Evolutionary conservation across 1,140 invertebrate species (phyloP).

Genomic region (Heliconius himera): DNA sequence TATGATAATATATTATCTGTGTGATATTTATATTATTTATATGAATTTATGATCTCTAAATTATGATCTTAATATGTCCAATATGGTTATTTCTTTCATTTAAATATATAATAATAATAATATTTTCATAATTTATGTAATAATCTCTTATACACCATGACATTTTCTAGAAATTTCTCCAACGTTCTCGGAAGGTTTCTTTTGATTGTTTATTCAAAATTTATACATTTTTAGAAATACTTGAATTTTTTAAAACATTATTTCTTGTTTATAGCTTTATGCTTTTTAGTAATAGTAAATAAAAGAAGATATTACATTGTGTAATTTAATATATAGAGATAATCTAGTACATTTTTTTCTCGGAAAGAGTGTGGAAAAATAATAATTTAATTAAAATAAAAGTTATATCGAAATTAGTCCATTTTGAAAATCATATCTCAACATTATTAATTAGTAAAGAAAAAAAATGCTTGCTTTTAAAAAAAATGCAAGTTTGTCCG

Average conservation of each 20-base stretch:
- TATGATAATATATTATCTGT: background rate
- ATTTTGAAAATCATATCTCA: slow-evolving; percentile 5
- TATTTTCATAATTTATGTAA: background rate
- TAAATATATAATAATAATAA: too few species aligned
- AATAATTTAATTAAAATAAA: background rate
- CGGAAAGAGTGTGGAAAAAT: background rate
- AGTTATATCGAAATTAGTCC: background rate
- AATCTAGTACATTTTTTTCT: background rate
- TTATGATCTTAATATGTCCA: background rate
- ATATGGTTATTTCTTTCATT: too few species aligned
- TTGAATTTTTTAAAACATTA: background rate
- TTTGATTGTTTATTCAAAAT: background rate
- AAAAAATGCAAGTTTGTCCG: slow-evolving; percentile 1
- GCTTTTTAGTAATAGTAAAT: background rate
- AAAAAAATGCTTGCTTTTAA: background rate
- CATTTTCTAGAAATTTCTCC: background rate
- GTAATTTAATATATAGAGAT: too few species aligned
- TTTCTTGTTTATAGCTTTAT: background rate
- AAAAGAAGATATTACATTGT: background rate
- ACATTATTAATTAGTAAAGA: background rate
- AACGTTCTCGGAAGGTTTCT: background rate
- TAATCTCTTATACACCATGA: background rate
- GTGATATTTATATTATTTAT: background rate
- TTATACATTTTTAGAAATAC: background rate
- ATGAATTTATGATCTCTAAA: background rate